Percentiles rank a stretch among this genome's conserved stretches.
Conservation (phyloP, 2,113 vertebrate genomes). For the Ageneiosus marmoratus region DNA sequence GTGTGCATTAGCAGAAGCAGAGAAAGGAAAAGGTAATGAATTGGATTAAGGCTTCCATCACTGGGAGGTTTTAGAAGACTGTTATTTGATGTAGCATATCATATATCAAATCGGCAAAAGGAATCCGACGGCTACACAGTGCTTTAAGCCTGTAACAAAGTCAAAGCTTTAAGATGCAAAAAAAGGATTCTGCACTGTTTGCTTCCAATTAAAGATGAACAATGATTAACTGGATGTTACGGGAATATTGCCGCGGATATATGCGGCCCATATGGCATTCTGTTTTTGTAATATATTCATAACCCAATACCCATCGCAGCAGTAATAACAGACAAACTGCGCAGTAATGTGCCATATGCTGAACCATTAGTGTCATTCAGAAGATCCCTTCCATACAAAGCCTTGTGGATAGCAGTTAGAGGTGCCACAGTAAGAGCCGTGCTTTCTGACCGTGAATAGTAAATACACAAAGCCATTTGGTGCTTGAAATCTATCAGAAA, state of each 20-base stretch:
- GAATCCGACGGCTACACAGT: slow-evolving; percentile 31
- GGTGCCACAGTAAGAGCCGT: slow-evolving; percentile 32
- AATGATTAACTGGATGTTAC: slow-evolving; percentile 43
- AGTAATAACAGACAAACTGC: slow-evolving; percentile 50
- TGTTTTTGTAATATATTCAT: slow-evolving; percentile 41
- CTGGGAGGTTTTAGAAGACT: slow-evolving; percentile 41
- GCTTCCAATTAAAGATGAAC: slow-evolving; percentile 52
- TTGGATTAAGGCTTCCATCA: slow-evolving; percentile 47
- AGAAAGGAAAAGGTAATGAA: slow-evolving; percentile 41
- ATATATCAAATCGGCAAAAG: slow-evolving; percentile 42
- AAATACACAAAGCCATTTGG: slow-evolving; percentile 35
- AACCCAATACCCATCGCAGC: slow-evolving; percentile 44
- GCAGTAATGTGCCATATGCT: slow-evolving; percentile 52
- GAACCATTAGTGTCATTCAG: slow-evolving; percentile 48
- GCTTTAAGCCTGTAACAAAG: slow-evolving; percentile 36
- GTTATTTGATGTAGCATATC: slow-evolving; percentile 34
- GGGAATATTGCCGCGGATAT: slow-evolving; percentile 32
- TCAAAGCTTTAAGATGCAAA: slow-evolving; percentile 33
- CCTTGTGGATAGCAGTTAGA: slow-evolving; percentile 35
- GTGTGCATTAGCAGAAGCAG: slow-evolving; percentile 45
- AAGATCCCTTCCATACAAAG: slow-evolving; percentile 39
- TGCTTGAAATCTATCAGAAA: slow-evolving; percentile 11
- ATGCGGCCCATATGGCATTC: slow-evolving; percentile 31
- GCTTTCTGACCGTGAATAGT: slow-evolving; percentile 10
- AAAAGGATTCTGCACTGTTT: slow-evolving; percentile 39